Conservation (phyloP, 1,140 invertebrate species). For the Camponotus pennsylvanicus region DNA sequence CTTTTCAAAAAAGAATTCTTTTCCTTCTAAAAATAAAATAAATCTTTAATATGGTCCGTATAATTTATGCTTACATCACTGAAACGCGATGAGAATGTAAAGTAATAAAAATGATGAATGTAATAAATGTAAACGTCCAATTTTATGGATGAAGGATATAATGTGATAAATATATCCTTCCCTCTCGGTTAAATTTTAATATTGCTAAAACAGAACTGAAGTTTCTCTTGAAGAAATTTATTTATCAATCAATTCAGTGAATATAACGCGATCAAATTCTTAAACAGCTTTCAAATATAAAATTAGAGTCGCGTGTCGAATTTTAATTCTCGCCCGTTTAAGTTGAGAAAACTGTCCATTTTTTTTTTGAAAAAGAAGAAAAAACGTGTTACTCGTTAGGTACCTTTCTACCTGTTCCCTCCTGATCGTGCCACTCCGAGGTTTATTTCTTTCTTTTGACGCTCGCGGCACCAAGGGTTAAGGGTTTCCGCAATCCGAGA, state of each 20-base stretch:
- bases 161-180: not conserved
- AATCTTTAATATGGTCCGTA: not conserved
- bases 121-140: not conserved
- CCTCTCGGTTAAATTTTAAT: not conserved
- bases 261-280: not conserved
- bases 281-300: not conserved
- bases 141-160: not conserved
- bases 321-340: not conserved
- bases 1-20: not conserved
- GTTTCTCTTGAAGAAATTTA: too few relatives aligned
- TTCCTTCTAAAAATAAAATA: not conserved
- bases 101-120: not conserved
- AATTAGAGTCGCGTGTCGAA: not conserved
- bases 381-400: conserved; percentile 10
- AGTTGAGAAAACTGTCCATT: not conserved
- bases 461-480: conserved; percentile 44
- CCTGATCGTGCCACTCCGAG: not conserved
- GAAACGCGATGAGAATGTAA: not conserved
- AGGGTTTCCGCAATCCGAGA: conserved; percentile 60
- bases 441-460: conserved; percentile 45
- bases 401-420: not conserved
- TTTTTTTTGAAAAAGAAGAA: not conserved
- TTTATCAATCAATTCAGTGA: not conserved
- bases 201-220: too few relatives aligned
- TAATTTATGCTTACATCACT: not conserved